Percentiles rank a stretch among this genome's conserved stretches.
These are phyloP conservation scores for Nomada flava DNA, from an alignment of 2,888 invertebrate genomes.

Conservation along the genomic window DNA sequence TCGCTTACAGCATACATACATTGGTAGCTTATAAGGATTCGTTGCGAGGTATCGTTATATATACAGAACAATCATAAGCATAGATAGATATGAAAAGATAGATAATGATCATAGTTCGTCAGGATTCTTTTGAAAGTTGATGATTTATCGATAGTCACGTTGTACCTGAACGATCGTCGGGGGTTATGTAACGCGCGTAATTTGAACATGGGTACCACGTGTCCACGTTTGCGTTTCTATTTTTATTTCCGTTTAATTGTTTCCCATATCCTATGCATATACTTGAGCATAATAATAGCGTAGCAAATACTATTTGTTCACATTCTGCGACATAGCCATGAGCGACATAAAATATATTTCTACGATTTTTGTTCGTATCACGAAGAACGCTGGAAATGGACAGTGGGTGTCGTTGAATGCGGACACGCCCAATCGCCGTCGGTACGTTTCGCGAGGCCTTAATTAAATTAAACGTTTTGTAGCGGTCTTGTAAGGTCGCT, in stretches of 20 bases:
- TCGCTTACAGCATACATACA: not conserved
- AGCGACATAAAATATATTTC: not conserved
- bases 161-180: not conserved
- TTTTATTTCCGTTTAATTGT: not conserved
- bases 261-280: not conserved
- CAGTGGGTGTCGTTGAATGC: conserved; percentile 58
- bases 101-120: not conserved
- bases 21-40: not conserved
- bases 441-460: conserved; percentile 52
- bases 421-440: conserved; percentile 60
- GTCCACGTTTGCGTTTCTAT: conserved; percentile 27
- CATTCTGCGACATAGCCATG: no score
- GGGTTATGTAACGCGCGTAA: conserved; percentile 64
- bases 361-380: no score
- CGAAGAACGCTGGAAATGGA: conserved; percentile 49
- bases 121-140: not conserved
- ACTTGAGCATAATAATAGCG: not conserved
- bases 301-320: not conserved
- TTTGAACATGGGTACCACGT: conserved; percentile 68
- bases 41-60: not conserved
- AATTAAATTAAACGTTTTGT: conserved; percentile 68
- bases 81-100: no score
- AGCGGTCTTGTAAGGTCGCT: conserved; percentile 58
- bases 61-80: not conserved
- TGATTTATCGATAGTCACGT: conserved; percentile 32